Evolutionary conservation across 2,797 vertebrate genomes (phyloP).

Genomic region (Lepilemur septentrionalis): DNA sequence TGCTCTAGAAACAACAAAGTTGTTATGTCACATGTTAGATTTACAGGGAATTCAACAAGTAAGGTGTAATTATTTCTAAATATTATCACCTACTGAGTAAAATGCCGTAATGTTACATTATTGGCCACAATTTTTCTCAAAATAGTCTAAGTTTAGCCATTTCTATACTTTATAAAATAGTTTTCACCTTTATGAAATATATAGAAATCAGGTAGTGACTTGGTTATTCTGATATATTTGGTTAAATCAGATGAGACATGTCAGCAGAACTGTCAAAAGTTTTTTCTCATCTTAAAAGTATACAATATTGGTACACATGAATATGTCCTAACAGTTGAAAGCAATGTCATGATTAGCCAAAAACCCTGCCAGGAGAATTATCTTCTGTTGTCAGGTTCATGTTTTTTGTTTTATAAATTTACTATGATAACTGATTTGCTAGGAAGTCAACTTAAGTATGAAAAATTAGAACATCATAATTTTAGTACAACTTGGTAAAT

Average conservation of each 20-base stretch:
- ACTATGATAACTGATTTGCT: neutral
- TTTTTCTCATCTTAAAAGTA: neutral
- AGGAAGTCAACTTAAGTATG: neutral
- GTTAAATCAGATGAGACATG: conserved; percentile 7
- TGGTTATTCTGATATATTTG: neutral
- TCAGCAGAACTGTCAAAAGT: neutral
- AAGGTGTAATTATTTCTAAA: neutral
- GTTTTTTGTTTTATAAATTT: neutral
- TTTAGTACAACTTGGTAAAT: neutral
- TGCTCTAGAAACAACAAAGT: neutral
- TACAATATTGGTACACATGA: neutral
- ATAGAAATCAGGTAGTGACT: neutral
- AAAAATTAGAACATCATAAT: neutral
- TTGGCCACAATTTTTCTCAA: neutral
- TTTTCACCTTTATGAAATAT: neutral
- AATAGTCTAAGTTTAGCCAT: neutral
- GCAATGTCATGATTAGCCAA: neutral
- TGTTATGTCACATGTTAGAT: neutral
- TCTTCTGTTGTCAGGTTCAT: neutral
- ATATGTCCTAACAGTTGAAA: conserved; percentile 1
- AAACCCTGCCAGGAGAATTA: neutral
- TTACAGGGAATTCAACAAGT: neutral
- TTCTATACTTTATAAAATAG: neutral
- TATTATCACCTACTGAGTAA: neutral
- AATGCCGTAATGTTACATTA: neutral